Conservation (phyloP, 2,888 invertebrate species). For the Parelbella ahira region DNA sequence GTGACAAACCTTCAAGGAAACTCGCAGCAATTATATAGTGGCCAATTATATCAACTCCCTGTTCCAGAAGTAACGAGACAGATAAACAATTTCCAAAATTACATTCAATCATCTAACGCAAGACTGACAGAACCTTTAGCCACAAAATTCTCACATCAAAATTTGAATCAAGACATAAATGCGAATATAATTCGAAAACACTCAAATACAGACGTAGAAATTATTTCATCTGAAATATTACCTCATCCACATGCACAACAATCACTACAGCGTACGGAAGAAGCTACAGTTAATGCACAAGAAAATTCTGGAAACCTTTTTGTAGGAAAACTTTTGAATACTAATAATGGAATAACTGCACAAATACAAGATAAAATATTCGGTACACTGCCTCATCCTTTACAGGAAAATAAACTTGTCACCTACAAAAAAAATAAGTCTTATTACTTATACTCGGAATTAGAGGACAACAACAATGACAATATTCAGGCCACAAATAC, state of each 20-base stretch:
- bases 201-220: conserved; percentile 48
- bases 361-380: conserved; percentile 65
- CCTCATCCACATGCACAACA: conserved; percentile 27
- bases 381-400: conserved; percentile 65
- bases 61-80: conserved; percentile 66
- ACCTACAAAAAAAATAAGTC: conserved; percentile 68
- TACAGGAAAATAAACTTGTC: conserved; percentile 57
- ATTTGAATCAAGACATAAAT: conserved; percentile 2
- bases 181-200: conserved; percentile 34
- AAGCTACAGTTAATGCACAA: conserved; percentile 42
- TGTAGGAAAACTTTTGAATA: conserved; percentile 45
- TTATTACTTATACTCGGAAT: conserved; percentile 60
- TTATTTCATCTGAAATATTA: conserved; percentile 48
- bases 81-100: conserved; percentile 53
- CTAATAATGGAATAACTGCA: conserved; percentile 60
- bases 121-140: conserved; percentile 10
- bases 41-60: conserved; percentile 65
- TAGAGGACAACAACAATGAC: conserved; percentile 36
- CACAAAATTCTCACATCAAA: background rate
- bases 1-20: conserved; percentile 30
- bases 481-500: conserved; percentile 24
- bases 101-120: conserved; percentile 25
- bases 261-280: conserved; percentile 43
- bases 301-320: conserved; percentile 39
- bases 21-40: conserved; percentile 59